A percentile compares a stretch with the other conserved stretches of the same genome.
Conservation (phyloP, 1,140 invertebrate species). For the Geopemphigus sp. region DNA sequence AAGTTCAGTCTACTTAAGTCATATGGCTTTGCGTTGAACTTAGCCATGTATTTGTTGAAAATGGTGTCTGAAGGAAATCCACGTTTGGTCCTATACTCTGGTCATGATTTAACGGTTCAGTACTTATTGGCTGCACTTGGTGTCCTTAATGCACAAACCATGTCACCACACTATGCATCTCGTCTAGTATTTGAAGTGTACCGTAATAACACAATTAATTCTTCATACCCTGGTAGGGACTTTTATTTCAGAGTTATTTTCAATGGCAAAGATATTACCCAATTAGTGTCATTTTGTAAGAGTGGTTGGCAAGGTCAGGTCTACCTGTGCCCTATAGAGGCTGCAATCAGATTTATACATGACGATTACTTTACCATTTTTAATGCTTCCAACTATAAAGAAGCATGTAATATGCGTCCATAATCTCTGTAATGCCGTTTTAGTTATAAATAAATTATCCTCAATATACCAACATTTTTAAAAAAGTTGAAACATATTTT, state of each 20-base stretch:
- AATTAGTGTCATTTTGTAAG: constrained; percentile 75
- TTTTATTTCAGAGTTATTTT: constrained; percentile 80
- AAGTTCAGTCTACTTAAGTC: constrained; percentile 69
- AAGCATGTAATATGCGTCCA: constrained; percentile 65
- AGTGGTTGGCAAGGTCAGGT: constrained; percentile 52
- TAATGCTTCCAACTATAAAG: constrained; percentile 81
- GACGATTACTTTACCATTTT: constrained; percentile 79
- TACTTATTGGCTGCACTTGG: constrained; percentile 78
- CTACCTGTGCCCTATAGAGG: constrained; percentile 74
- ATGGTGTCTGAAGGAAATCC: constrained; percentile 75
- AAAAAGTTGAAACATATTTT: neutral
- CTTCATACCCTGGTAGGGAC: constrained; percentile 55
- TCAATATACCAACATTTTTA: neutral
- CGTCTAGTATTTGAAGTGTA: constrained; percentile 75
- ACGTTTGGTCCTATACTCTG: constrained; percentile 82
- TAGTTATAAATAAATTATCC: neutral
- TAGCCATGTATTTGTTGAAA: constrained; percentile 74
- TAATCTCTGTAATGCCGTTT: neutral
- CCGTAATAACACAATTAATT: constrained; percentile 52
- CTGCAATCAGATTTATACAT: constrained; percentile 77
- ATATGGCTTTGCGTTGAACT: constrained; percentile 74
- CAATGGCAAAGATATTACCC: constrained; percentile 84
- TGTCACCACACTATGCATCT: constrained; percentile 75
- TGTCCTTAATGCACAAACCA: constrained; percentile 61
- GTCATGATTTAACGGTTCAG: constrained; percentile 85